Conservation (phyloP, 2,113 vertebrate species). For the Rhinopithecus roxellana region DNA sequence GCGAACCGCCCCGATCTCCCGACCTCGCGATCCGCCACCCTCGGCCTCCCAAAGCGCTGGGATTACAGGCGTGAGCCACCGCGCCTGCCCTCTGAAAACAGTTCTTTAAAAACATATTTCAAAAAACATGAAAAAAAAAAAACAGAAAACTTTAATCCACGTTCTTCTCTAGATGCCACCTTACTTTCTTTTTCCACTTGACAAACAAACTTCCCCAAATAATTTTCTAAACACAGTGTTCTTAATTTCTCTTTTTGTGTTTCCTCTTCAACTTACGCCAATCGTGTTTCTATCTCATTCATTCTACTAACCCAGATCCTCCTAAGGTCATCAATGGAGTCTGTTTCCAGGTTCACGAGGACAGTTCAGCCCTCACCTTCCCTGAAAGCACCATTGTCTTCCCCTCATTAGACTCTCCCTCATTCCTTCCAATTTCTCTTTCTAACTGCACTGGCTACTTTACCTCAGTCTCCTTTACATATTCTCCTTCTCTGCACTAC, state of each 20-base stretch:
- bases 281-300: not conserved
- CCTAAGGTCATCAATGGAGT: rapidly evolving
- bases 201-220: not conserved
- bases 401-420: not conserved
- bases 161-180: not conserved
- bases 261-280: not conserved
- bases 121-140: not conserved
- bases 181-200: not conserved
- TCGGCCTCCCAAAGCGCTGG: too few species aligned
- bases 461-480: too few species aligned
- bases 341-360: not conserved
- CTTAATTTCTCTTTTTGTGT: not conserved
- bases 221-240: not conserved
- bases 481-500: not conserved
- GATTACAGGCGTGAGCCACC: too few species aligned
- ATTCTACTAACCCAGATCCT: not conserved
- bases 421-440: not conserved
- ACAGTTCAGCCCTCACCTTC: not conserved
- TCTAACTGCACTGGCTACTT: not conserved
- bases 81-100: not conserved
- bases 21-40: too few species aligned
- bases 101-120: not conserved
- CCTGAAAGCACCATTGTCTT: not conserved
- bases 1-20: too few species aligned
- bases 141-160: not conserved